Conservation (phyloP, 2,797 vertebrate genomes). For the Salmo trutta region DNA sequence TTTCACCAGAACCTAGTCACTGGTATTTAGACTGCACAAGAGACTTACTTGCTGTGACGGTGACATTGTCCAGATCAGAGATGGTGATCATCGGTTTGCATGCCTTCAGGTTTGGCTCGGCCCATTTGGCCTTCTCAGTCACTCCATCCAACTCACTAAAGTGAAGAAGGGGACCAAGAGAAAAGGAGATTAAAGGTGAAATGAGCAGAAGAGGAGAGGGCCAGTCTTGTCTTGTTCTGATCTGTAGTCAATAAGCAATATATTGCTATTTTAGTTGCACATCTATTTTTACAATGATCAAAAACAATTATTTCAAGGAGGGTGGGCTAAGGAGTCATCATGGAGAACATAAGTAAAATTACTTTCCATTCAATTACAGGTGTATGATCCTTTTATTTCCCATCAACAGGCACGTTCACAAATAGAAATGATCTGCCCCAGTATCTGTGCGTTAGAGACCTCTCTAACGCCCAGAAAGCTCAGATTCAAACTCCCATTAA, state of each 20-base stretch:
- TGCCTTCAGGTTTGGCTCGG: constrained; percentile 58
- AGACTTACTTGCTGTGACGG: constrained; percentile 71
- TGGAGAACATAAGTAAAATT: too few relatives aligned
- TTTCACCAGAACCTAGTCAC: neutral
- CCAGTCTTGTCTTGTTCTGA: neutral
- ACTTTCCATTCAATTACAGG: too few relatives aligned
- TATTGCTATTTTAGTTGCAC: neutral
- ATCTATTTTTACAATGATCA: neutral
- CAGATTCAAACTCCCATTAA: too few relatives aligned
- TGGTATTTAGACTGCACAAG: neutral
- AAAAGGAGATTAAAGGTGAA: neutral
- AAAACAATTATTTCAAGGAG: neutral
- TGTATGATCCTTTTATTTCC: too few relatives aligned
- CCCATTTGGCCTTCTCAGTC: constrained; percentile 68
- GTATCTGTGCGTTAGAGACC: too few relatives aligned
- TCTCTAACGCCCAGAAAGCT: too few relatives aligned
- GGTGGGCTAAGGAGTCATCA: too few relatives aligned
- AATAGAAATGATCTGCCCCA: too few relatives aligned
- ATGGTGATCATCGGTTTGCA: constrained; percentile 62
- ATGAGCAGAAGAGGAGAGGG: neutral
- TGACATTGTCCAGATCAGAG: constrained; percentile 65
- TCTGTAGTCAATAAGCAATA: neutral
- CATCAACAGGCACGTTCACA: too few relatives aligned
- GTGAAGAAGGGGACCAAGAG: neutral
- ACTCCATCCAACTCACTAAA: constrained; percentile 47